These are phyloP conservation scores for Rhynchopsitta pachyrhyncha DNA, from an alignment of 2,113 vertebrate genomes.

Conservation along the genomic window DNA sequence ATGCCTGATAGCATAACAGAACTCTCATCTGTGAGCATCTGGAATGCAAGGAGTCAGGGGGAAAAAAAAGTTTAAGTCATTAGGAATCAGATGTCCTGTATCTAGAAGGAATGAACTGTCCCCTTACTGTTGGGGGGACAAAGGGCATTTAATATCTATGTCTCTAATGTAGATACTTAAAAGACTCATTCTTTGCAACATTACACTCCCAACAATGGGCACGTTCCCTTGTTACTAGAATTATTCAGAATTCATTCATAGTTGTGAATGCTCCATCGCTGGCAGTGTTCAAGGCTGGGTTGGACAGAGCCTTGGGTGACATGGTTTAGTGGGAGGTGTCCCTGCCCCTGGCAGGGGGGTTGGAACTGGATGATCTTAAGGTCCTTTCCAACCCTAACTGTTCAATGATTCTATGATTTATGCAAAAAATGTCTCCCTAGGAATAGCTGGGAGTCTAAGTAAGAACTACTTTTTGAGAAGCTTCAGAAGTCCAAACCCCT, in stretches of 20 bases:
- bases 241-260: neutral
- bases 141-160: neutral
- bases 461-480: neutral
- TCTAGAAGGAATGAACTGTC: neutral
- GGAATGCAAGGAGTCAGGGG: neutral
- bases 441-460: neutral
- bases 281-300: too few relatives aligned
- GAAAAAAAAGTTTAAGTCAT: neutral
- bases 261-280: too few relatives aligned
- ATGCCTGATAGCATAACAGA: neutral
- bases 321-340: too few relatives aligned
- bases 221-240: neutral
- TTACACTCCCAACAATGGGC: neutral
- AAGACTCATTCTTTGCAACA: neutral
- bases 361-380: too few relatives aligned
- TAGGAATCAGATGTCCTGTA: neutral
- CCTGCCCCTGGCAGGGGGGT: too few relatives aligned
- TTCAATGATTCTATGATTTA: too few relatives aligned
- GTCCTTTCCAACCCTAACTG: too few relatives aligned
- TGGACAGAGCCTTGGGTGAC: too few relatives aligned
- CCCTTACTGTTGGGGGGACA: neutral
- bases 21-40: conserved; percentile 15
- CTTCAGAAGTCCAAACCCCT: neutral
- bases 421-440: too few relatives aligned
- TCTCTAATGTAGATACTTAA: neutral